Evolutionary conservation across 2,888 invertebrate genomes (phyloP).

Genomic region (Oscheius myriophilus): DNA sequence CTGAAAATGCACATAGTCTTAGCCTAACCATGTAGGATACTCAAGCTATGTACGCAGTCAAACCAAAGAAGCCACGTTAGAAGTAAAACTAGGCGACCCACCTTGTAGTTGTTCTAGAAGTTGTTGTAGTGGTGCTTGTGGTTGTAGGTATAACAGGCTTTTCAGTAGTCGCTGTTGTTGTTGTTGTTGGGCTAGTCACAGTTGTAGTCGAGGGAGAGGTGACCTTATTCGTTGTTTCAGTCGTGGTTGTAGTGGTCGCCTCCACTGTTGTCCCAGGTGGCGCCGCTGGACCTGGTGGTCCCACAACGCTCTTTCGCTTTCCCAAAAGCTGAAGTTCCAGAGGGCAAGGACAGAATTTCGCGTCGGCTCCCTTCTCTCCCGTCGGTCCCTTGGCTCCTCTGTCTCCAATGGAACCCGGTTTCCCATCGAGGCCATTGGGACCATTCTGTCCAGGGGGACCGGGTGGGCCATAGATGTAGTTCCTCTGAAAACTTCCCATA

Average conservation of each 20-base stretch:
- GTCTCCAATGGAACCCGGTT: constrained; percentile 59
- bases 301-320: constrained; percentile 15
- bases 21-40: too few relatives aligned
- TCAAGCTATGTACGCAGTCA: too few relatives aligned
- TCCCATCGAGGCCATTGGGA: constrained; percentile 66
- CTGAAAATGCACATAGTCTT: too few relatives aligned
- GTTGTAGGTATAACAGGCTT: too few relatives aligned
- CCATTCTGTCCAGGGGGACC: constrained; percentile 66
- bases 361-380: constrained; percentile 66
- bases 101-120: constrained; percentile 3
- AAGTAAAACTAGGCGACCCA: too few relatives aligned
- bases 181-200: too few relatives aligned
- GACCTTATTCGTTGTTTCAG: too few relatives aligned
- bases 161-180: too few relatives aligned
- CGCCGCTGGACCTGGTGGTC: constrained; percentile 17
- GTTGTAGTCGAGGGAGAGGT: constrained; percentile 23
- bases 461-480: constrained; percentile 67
- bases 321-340: constrained; percentile 50
- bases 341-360: constrained; percentile 68
- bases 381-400: constrained; percentile 49
- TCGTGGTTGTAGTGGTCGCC: background rate
- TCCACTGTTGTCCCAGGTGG: constrained; percentile 25
- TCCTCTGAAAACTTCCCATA: constrained; percentile 34
- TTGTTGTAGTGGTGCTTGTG: constrained; percentile 12
- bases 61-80: too few relatives aligned